Base-by-base conservation (phyloP, 2,113 vertebrate genomes). In the Galbula dea region DNA sequence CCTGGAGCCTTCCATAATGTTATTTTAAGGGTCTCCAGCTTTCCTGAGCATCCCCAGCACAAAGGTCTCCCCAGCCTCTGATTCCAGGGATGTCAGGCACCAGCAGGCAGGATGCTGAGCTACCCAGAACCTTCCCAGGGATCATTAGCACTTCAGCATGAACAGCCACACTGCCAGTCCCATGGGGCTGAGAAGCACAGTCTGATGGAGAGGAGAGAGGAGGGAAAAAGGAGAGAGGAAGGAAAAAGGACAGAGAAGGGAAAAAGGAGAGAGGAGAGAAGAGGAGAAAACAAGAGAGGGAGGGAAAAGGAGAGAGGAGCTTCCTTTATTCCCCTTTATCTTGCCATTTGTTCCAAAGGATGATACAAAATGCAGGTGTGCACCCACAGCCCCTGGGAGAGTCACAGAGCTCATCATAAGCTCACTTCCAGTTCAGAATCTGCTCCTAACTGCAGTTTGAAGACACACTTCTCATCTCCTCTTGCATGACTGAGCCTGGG, bases 351-450 rank as follows among this genome's bases (percentile, higher is more conserved):
- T 39, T 76, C 54, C 63, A 3, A 41, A 67, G 12, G 6, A 32
- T 0, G 0, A 24, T 3, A 18, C 2, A 16, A 86, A 90, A 49
- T 2, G 14, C 57, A 34, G 0, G 2, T 1, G 2, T 30, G 10
- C 37, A n/a, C 9, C 48, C 83, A 29, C 24, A 59, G 0, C 3
- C 11, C 3, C 11, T 6, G 46, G 8, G 84, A 2, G 22, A 49
- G 39, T 13, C 2, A 4, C 24, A 22, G 36, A 16, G 49, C 15
- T n/a, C n/a, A n/a, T n/a, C n/a, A n/a, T n/a, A n/a, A n/a, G n/a
- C n/a, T 36, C 19, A 7, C 23, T 37, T 72, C 39, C 8, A 6
- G 16, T 11, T 46, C 41, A 37, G 12, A 73, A 68, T 83, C 48
- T 75, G 52, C 48, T 51, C 39, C 62, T 18, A 8, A 29, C 0